Base-by-base conservation (phyloP, 1,140 invertebrate species). In the Apis cerana region DNA sequence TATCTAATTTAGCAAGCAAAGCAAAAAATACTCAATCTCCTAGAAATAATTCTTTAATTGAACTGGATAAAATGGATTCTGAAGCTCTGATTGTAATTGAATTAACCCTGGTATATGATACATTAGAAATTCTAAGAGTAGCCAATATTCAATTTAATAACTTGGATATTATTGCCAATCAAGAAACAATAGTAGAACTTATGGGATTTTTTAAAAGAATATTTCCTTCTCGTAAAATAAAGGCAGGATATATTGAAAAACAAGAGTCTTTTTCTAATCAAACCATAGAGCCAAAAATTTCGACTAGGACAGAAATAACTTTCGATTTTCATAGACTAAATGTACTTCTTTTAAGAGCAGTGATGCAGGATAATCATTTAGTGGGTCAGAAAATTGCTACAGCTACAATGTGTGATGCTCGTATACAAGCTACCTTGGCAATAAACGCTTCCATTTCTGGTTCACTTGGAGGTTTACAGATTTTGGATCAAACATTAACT, bases 81-180 rank as follows among this genome's bases (percentile, higher is more conserved):
- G 97, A 98, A 91, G 98, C 98, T 0, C 93, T 99, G 5, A 99
- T 99, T 27, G 96, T 96, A 0, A 94, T 99, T 8, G 98, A 99
- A 83, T 94, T 98, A 17, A 96, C 96, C 61, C 93, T 98, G 67
- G 96, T 98, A 11, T 95, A 95, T 78, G 95, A 96, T 7, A 85
- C 89, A 1, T 83, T 84, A 4, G 97, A 97, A 90, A 95, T 96
- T 70, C 91, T 97, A 33, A 96, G 97, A 80, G 96, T 98, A 61
- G 97, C 97, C 0, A 98, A 97, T 90, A 97, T 99, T 85, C 96
- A 98, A 76, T 99, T 99, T 88, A 99, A 99, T 90, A 99, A 97
- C 93, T 94, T 99, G 75, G 98, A 99, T 92, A 97, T 99, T 59
- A 99, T 99, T 96, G 98, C 98, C 0, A 99, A 99, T 94, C 98